Percentiles rank a stretch among this genome's conserved stretches.
Conservation (phyloP, 2,797 vertebrate species). For the Pangasius krempfi region DNA sequence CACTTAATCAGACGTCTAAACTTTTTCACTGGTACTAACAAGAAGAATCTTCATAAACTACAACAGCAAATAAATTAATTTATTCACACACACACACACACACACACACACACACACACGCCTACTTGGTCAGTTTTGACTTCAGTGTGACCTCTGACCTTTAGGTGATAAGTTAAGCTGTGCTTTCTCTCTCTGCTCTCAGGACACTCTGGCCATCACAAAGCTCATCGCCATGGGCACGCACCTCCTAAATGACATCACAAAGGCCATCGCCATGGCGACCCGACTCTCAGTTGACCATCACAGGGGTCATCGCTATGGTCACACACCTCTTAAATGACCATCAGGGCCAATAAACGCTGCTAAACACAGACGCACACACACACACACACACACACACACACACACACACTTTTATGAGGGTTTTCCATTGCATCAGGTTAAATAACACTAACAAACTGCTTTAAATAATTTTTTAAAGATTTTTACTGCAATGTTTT, state of each 20-base stretch:
- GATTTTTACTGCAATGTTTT: background rate
- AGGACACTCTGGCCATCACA: constrained; percentile 62
- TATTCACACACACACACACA: background rate
- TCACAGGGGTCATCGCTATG: constrained; percentile 74
- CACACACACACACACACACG: constrained; percentile 11
- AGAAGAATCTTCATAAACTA: background rate
- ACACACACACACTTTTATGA: background rate
- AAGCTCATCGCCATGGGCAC: constrained; percentile 74
- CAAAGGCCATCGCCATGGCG: constrained; percentile 47
- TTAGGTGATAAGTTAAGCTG: constrained; percentile 91
- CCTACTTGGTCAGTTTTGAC: constrained; percentile 69
- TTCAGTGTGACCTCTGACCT: constrained; percentile 76
- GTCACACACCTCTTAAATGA: constrained; percentile 62
- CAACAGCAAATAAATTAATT: background rate
- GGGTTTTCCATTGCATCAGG: background rate
- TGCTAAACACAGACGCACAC: constrained; percentile 34
- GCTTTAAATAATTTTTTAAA: background rate
- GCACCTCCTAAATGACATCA: constrained; percentile 50
- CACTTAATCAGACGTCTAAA: background rate
- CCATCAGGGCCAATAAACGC: constrained; percentile 21
- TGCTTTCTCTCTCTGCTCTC: constrained; percentile 72
- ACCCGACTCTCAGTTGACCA: constrained; percentile 26
- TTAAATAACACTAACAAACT: background rate
- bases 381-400: constrained; percentile 26
- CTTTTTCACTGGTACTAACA: background rate